Percentiles rank a stretch among this genome's conserved stretches.
These are phyloP conservation scores for Mobula hypostoma DNA, from an alignment of 2,113 vertebrate species.

Conservation along the genomic window DNA sequence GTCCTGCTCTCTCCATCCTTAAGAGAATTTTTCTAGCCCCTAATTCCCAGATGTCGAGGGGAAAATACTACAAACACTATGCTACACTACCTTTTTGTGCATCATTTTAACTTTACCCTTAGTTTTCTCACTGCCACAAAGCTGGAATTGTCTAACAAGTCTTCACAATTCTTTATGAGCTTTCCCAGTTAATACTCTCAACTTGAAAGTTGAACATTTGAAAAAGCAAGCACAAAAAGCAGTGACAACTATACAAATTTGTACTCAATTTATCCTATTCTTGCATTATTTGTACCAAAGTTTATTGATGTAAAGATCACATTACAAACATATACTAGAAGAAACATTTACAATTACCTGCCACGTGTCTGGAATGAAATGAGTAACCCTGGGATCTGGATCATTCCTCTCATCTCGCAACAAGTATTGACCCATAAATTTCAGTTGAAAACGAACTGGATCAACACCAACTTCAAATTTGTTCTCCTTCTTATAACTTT, in stretches of 20 bases:
- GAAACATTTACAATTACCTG: constrained; percentile 50
- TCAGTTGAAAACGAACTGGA: constrained; percentile 55
- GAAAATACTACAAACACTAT: not conserved
- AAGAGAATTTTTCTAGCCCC: not conserved
- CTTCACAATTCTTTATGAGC: not conserved
- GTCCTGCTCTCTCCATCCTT: no score
- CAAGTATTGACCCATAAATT: constrained; percentile 57
- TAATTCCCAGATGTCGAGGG: not conserved
- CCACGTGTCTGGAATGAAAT: constrained; percentile 64
- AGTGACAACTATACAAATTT: not conserved
- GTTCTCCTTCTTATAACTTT: not conserved
- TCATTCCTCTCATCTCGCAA: constrained; percentile 56
- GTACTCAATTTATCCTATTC: not conserved
- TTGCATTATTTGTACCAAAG: not conserved
- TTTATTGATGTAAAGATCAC: no score
- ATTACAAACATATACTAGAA: no score
- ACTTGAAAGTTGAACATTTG: not conserved
- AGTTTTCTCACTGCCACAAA: not conserved
- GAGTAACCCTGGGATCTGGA: constrained; percentile 54
- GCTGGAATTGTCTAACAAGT: not conserved
- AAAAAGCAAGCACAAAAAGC: not conserved
- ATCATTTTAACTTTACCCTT: not conserved
- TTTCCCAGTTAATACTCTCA: not conserved
- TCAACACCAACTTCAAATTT: constrained; percentile 39
- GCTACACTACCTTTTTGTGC: not conserved